phyloP scores from a whole-genome alignment of 2,113 vertebrate species.

The Erpornis zantholeuca region DNA sequence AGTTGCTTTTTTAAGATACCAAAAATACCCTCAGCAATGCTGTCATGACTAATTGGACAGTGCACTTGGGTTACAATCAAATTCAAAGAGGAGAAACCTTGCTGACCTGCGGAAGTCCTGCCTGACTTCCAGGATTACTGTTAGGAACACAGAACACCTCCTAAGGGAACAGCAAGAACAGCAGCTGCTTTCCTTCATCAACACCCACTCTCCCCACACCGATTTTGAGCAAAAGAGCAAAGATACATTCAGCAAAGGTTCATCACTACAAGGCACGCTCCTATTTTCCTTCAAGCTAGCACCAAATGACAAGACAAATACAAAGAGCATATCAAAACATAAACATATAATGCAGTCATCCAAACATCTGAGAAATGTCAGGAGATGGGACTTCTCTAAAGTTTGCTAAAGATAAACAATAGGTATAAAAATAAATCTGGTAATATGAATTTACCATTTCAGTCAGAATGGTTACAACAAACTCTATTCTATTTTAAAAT shows the following conservation, averaged over 20 bases:
- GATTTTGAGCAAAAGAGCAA: not conserved
- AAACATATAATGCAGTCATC: not conserved
- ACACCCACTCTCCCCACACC: not conserved
- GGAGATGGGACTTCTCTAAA: not conserved
- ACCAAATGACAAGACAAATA: not conserved
- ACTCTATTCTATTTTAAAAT: not conserved
- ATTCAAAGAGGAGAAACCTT: not conserved
- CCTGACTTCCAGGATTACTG: not conserved
- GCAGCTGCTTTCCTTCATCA: not conserved
- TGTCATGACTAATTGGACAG: not conserved
- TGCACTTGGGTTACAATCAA: not conserved
- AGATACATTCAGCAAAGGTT: not conserved
- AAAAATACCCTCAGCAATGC: not conserved
- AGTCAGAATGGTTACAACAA: not conserved
- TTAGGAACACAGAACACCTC: not conserved
- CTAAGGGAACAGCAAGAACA: not conserved
- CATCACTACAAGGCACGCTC: not conserved
- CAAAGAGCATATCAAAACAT: not conserved
- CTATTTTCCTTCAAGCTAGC: not conserved
- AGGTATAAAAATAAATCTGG: not conserved
- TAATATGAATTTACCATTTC: not conserved
- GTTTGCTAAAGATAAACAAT: not conserved
- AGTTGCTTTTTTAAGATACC: not conserved
- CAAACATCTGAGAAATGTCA: not conserved
- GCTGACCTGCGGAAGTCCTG: not conserved